Conservation (phyloP, 1,140 invertebrate species). For the Macrotrachela quadricornifera region DNA sequence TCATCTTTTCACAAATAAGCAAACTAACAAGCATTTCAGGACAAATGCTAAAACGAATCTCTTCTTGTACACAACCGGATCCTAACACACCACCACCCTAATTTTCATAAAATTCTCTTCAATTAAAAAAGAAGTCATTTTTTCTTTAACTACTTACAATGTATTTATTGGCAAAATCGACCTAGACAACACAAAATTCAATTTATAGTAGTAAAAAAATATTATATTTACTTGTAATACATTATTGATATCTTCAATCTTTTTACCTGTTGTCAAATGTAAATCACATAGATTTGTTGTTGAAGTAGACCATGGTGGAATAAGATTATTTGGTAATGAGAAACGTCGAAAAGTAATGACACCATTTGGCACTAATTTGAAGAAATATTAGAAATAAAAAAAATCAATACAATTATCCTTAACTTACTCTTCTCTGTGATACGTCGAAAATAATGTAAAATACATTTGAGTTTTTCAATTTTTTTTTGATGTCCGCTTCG, state of each 20-base stretch:
- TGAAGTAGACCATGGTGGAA: too few species aligned
- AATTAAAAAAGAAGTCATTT: background rate
- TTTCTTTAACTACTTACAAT: slow-evolving; percentile 11
- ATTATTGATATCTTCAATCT: slow-evolving; percentile 17
- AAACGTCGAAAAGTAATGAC: slow-evolving; percentile 42
- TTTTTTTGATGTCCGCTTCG: background rate
- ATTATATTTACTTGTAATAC: too few species aligned
- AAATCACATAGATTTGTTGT: too few species aligned
- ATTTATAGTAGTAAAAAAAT: too few species aligned
- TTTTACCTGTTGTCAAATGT: slow-evolving; percentile 11
- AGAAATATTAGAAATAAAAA: too few species aligned
- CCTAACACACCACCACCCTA: slow-evolving; percentile 73
- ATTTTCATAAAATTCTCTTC: slow-evolving; percentile 1
- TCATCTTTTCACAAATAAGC: slow-evolving; percentile 62
- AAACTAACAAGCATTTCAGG: slow-evolving; percentile 71
- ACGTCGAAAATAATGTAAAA: slow-evolving; percentile 62
- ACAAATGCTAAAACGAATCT: slow-evolving; percentile 84
- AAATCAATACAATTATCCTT: too few species aligned
- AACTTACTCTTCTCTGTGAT: slow-evolving; percentile 34
- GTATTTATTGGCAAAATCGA: slow-evolving; percentile 86
- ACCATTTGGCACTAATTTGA: slow-evolving; percentile 44
- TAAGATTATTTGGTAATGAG: too few species aligned
- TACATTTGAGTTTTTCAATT: slow-evolving; percentile 60
- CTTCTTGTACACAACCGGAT: slow-evolving; percentile 79
- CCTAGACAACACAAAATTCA: slow-evolving; percentile 15